Conservation (phyloP, 2,797 vertebrate species). For the Coregonus ussuriensis region DNA sequence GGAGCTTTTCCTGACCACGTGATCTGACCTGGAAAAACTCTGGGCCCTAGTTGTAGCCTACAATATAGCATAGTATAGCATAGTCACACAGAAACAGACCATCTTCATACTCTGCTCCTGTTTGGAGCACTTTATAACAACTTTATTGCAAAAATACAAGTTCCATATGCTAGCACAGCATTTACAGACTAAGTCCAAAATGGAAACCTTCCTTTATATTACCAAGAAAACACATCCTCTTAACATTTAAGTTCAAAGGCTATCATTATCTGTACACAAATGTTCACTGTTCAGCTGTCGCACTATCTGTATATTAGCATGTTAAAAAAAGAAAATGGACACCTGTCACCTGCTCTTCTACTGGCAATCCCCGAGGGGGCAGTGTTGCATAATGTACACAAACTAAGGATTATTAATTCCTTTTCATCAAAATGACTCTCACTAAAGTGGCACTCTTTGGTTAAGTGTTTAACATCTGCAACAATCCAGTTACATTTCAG, state of each 20-base stretch:
- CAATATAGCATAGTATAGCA: constrained; percentile 1
- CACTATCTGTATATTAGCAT: constrained; percentile 18
- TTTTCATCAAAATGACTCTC: neutral
- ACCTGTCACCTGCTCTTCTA: constrained; percentile 30
- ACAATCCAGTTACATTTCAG: constrained; percentile 10
- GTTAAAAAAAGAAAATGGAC: constrained; percentile 17
- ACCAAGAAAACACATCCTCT: neutral
- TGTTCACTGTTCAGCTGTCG: constrained; percentile 26
- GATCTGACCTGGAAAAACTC: neutral
- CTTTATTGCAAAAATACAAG: constrained; percentile 91
- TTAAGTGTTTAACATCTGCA: constrained; percentile 7
- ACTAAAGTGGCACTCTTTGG: constrained; percentile 18
- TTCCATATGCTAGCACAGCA: constrained; percentile 81
- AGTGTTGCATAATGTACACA: constrained; percentile 36
- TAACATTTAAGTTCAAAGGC: constrained; percentile 33
- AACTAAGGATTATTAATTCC: constrained; percentile 4
- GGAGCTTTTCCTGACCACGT: neutral
- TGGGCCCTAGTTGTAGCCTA: neutral
- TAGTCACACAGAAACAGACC: neutral
- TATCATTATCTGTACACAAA: constrained; percentile 44
- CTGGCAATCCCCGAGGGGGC: constrained; percentile 35
- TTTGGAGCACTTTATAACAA: constrained; percentile 76
- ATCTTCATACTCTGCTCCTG: constrained; percentile 38
- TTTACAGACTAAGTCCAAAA: constrained; percentile 71
- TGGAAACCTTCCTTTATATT: constrained; percentile 48